Percentiles rank a stretch among this genome's conserved stretches.
These are phyloP conservation scores for Morelia viridis DNA, from an alignment of 2,797 vertebrate species.

Conservation along the genomic window DNA sequence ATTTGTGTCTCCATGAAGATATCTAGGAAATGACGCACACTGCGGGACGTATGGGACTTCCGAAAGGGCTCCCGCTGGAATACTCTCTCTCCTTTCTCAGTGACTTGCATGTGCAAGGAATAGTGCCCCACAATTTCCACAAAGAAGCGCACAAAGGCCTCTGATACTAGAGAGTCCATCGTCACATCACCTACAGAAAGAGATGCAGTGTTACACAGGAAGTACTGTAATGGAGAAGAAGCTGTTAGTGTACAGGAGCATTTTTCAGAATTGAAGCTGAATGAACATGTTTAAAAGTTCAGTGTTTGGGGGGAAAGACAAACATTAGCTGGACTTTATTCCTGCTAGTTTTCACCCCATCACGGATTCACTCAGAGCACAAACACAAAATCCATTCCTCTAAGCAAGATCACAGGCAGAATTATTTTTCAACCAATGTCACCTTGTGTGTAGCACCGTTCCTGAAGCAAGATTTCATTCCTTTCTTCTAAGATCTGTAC, in stretches of 20 bases:
- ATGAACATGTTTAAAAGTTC: neutral
- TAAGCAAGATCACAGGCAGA: neutral
- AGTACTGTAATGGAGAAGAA: neutral
- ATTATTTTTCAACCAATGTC: constrained; percentile 7
- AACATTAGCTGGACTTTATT: neutral
- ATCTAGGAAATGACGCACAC: constrained; percentile 89
- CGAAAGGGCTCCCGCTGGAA: constrained; percentile 90
- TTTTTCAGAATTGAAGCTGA: neutral
- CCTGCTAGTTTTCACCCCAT: neutral
- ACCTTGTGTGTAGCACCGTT: constrained; percentile 73
- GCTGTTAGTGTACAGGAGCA: neutral
- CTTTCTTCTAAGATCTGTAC: constrained; percentile 91
- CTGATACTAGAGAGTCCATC: constrained; percentile 88
- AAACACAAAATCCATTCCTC: neutral
- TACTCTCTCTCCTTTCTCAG: constrained; percentile 76
- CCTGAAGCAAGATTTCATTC: constrained; percentile 82
- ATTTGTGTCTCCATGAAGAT: constrained; percentile 98
- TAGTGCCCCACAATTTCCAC: constrained; percentile 96
- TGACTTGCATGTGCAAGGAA: constrained; percentile 84
- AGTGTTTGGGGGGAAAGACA: neutral
- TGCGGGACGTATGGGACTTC: constrained; percentile 88
- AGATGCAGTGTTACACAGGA: neutral
- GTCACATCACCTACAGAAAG: constrained; percentile 58
- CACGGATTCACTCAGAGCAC: neutral
- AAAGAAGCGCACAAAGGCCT: constrained; percentile 93